Evolutionary conservation across 1,140 invertebrate genomes (phyloP).

Genomic region (Calephelis virginiensis): DNA sequence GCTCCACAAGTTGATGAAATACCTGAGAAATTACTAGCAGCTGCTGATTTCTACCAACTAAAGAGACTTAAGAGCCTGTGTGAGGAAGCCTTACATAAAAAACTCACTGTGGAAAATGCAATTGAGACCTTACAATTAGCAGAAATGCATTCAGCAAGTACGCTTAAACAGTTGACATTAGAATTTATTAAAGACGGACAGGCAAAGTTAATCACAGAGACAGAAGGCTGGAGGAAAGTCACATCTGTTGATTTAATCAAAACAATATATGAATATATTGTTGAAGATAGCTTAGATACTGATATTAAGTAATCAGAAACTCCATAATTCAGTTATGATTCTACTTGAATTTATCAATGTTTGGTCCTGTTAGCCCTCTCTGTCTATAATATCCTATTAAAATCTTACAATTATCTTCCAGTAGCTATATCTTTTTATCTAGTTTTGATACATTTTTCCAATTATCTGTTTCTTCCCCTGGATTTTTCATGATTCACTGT

Average conservation of each 20-base stretch:
- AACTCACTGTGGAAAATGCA: constrained; percentile 67
- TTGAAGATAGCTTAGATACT: constrained; percentile 58
- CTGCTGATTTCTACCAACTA: constrained; percentile 71
- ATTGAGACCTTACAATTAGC: constrained; percentile 66
- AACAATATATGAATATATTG: constrained; percentile 67
- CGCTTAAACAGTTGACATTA: constrained; percentile 54
- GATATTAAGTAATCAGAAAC: constrained; percentile 51
- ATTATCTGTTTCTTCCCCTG: too few species aligned
- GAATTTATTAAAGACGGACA: constrained; percentile 72
- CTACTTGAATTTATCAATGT: too few species aligned
- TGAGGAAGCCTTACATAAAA: constrained; percentile 67
- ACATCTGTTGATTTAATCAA: constrained; percentile 67
- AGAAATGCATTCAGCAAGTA: constrained; percentile 62
- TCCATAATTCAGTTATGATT: too few species aligned
- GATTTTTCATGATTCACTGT: too few species aligned
- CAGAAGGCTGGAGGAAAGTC: constrained; percentile 61
- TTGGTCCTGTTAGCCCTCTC: too few species aligned
- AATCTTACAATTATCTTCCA: too few species aligned
- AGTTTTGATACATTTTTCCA: too few species aligned
- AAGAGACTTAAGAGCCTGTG: constrained; percentile 65
- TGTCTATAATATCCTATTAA: too few species aligned
- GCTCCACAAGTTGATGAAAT: constrained; percentile 78
- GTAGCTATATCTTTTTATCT: too few species aligned
- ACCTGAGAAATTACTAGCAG: constrained; percentile 64
- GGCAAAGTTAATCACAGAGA: constrained; percentile 63